phyloP scores from a whole-genome alignment of 2,113 vertebrate genomes.

The Trogon melanurus region DNA sequence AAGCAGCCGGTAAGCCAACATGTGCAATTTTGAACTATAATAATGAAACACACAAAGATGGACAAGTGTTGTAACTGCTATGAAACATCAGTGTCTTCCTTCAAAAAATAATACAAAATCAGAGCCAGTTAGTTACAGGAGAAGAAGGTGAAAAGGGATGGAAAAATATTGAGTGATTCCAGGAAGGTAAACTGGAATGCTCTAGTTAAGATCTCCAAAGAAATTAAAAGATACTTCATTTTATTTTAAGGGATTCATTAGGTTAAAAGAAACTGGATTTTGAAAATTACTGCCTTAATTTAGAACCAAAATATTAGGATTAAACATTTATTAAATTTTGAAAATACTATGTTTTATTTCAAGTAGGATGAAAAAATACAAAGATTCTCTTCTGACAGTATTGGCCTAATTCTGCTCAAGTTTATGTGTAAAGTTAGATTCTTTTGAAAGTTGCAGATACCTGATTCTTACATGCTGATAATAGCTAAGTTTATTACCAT shows the following conservation, averaged over 20 bases:
- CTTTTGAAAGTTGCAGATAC: neutral
- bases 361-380: neutral
- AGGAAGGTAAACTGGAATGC: neutral
- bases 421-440: neutral
- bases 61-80: neutral
- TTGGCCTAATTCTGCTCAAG: neutral
- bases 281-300: neutral
- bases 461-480: neutral
- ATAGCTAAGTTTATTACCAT: neutral
- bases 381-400: neutral
- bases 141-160: neutral
- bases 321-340: neutral
- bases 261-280: neutral
- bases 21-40: neutral
- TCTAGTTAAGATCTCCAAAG: neutral
- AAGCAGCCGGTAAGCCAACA: slow-evolving; percentile 77
- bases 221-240: neutral
- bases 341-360: neutral
- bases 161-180: neutral
- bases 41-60: neutral
- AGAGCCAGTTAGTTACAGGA: neutral
- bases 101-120: neutral
- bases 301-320: neutral
- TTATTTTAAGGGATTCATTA: neutral
- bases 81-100: neutral